Conservation (phyloP, 2,113 vertebrate species). For the Indicator maculatus region DNA sequence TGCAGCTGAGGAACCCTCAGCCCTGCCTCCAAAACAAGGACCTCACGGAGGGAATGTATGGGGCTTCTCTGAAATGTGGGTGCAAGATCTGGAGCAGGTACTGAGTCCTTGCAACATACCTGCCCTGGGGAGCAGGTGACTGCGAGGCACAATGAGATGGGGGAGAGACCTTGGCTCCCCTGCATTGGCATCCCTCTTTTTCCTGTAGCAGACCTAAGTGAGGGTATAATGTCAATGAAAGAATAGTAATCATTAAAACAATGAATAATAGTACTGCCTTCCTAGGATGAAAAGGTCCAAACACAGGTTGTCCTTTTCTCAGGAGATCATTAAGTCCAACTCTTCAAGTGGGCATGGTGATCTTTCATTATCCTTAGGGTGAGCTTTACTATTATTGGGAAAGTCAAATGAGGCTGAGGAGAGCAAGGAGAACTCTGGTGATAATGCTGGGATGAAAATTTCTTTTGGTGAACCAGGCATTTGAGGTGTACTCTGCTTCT, state of each 20-base stretch:
- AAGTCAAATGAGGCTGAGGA: neutral
- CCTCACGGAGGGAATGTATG: neutral
- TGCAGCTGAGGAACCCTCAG: neutral
- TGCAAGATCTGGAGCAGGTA: neutral
- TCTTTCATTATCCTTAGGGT: neutral
- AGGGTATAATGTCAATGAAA: neutral
- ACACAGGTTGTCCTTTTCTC: neutral
- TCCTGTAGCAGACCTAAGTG: neutral
- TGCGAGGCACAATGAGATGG: fast-evolving
- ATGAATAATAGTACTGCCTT: neutral
- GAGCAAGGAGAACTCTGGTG: neutral
- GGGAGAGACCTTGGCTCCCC: neutral
- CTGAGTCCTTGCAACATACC: neutral
- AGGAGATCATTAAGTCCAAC: neutral
- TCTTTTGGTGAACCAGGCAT: neutral
- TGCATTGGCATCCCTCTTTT: neutral
- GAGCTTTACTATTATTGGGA: neutral
- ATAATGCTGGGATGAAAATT: neutral
- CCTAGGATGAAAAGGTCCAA: neutral
- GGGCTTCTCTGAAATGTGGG: neutral
- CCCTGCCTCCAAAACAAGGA: neutral
- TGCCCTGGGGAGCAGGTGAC: neutral
- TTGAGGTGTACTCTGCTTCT: neutral
- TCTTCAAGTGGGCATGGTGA: neutral
- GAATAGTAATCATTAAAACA: neutral